Evolutionary conservation across 1,140 invertebrate species (phyloP), one percentile per base, ranked within the genome.

Genomic region (Pogonomyrmex californicus): DNA sequence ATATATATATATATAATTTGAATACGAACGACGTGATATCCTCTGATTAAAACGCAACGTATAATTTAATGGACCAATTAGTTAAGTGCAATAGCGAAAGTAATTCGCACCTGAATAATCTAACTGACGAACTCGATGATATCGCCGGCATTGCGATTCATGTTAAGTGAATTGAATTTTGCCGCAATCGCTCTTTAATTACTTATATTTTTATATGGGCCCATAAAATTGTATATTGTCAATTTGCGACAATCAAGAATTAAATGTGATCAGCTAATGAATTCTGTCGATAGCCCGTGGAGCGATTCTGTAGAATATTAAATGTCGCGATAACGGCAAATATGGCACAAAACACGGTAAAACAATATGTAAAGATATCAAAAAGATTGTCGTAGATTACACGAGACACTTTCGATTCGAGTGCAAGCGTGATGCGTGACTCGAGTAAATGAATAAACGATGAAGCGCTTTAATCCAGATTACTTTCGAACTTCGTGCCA

Each of bases 61-160:
- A 81, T 70, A 81, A 81, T 81, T 81, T 70, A 70, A 81, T 70
- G 78, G 49, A 70, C 49, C 78, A 81, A 81, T 81, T 81, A 81
- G 63, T 81, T 81, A 81, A 81, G 49, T 81, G 78, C 78, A 81
- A 81, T 56, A 38, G 63, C 63, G 49, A 56, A 51, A 81, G 78
- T 81, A 81, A 81, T 81, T 81, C 51, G 49, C 63, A 81, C 63
- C 78, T 70, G 78, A 81, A 81, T 81, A 70, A 70, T 70, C 78
- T 47, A 81, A 81, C 63, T 70, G 78, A 81, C 66, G 33, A 70
- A 58, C 78, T 56, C 78, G 49, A 14, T 63, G 49, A 2, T 65
- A 36, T 66, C 33, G 47, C 3, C 47, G 23, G 12, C 78, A 12
- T 12, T 6, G 44, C 12, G 38, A 56, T 58, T 70, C 38, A 38